These are phyloP conservation scores for Acropternis orthonyx DNA, from an alignment of 2,797 vertebrate species.

Conservation along the genomic window DNA sequence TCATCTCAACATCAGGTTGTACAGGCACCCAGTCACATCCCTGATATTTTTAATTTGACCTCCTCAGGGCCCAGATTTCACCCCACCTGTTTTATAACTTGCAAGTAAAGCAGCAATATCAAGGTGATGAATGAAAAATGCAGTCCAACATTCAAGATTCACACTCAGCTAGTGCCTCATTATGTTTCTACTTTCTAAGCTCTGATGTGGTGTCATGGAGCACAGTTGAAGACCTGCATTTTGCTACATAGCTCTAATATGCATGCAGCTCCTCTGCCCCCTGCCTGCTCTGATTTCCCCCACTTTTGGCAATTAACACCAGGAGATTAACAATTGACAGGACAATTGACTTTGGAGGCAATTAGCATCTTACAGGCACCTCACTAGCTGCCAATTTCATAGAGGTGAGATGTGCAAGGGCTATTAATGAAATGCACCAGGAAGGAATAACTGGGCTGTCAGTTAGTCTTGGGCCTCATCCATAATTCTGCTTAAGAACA, in stretches of 20 bases:
- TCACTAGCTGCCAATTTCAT: slow-evolving; percentile 31
- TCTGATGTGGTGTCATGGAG: not conserved
- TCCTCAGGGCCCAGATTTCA: not conserved
- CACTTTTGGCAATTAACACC: slow-evolving; percentile 58
- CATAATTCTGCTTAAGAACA: slow-evolving; percentile 37
- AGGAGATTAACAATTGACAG: slow-evolving; percentile 57
- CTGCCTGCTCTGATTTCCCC: slow-evolving; percentile 26
- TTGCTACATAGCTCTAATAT: not conserved
- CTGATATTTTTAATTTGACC: not conserved
- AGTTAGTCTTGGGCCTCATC: slow-evolving; percentile 34
- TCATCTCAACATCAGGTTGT: not conserved
- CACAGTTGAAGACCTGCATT: not conserved
- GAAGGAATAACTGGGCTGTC: slow-evolving; percentile 49
- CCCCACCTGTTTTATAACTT: not conserved
- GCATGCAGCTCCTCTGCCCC: not conserved
- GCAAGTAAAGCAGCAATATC: not conserved
- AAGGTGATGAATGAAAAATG: not conserved
- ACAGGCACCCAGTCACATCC: not conserved
- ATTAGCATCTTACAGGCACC: slow-evolving; percentile 54
- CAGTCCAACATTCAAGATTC: not conserved
- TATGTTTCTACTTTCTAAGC: not conserved
- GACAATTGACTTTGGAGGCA: slow-evolving; percentile 45
- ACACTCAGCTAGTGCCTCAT: not conserved
- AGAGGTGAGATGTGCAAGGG: slow-evolving; percentile 44
- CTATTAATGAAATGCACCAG: slow-evolving; percentile 53